Conservation (phyloP, 2,113 vertebrate genomes). For the Nesospiza acunhae region DNA sequence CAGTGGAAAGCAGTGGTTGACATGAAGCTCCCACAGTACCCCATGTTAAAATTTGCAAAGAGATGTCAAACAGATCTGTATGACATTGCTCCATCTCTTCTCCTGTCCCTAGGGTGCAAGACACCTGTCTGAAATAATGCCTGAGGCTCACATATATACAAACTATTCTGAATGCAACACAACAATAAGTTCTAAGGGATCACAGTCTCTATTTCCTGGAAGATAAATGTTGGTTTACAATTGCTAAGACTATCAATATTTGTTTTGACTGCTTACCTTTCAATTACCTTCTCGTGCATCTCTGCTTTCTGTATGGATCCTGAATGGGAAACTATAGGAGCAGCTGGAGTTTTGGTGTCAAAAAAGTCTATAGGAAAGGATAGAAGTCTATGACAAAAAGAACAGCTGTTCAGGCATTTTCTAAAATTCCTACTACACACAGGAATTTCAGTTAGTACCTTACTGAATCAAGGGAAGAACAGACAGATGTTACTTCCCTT, state of each 20-base stretch:
- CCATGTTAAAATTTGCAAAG: background rate
- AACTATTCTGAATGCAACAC: background rate
- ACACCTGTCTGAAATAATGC: background rate
- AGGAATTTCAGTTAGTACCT: background rate
- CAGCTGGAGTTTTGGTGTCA: constrained; percentile 77
- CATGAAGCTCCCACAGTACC: background rate
- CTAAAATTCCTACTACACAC: background rate
- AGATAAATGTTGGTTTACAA: background rate
- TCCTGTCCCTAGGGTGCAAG: background rate
- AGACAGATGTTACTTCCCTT: background rate
- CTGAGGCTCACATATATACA: background rate
- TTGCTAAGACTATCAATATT: background rate
- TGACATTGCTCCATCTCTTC: background rate
- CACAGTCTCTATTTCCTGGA: background rate
- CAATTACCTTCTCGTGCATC: constrained; percentile 75
- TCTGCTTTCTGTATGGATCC: constrained; percentile 91
- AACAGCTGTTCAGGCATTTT: background rate
- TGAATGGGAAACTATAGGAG: constrained; percentile 83
- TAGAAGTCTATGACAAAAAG: background rate
- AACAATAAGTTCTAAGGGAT: background rate
- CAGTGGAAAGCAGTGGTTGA: background rate
- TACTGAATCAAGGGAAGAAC: background rate
- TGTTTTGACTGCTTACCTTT: constrained; percentile 69
- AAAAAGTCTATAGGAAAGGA: constrained; percentile 77
- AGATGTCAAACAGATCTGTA: background rate